These are phyloP conservation scores for Listronotus bonariensis DNA, from an alignment of 1,140 invertebrate genomes.

Conservation along the genomic window DNA sequence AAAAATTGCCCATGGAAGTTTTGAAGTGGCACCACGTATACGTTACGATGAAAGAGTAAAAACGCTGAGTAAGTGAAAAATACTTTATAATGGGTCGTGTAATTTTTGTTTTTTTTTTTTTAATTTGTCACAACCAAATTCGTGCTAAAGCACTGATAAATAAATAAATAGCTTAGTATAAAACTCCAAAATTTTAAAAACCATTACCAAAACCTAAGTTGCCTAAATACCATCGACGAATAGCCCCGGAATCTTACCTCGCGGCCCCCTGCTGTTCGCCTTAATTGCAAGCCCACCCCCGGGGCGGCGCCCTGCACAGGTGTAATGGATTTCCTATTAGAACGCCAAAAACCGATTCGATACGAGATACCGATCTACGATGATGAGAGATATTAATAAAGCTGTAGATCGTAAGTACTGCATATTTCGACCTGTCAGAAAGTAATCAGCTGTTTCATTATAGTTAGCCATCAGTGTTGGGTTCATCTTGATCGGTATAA, in stretches of 20 bases:
- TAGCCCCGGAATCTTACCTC: constrained; percentile 1
- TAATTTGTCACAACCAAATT: too few species aligned
- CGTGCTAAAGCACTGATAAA: too few species aligned
- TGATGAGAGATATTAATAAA: constrained; percentile 40
- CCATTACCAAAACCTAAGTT: neutral
- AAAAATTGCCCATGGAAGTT: too few species aligned
- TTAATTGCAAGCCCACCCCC: constrained; percentile 39
- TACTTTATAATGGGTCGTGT: too few species aligned
- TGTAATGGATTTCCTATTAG: constrained; percentile 46
- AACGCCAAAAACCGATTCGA: constrained; percentile 33
- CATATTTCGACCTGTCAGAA: constrained; percentile 29
- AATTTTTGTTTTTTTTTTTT: too few species aligned
- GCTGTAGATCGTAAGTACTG: constrained; percentile 31
- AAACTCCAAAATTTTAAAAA: too few species aligned
- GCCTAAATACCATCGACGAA: neutral
- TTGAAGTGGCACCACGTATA: too few species aligned
- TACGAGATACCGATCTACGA: constrained; percentile 34
- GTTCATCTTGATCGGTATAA: constrained; percentile 7
- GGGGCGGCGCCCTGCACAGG: constrained; percentile 42
- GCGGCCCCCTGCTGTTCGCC: constrained; percentile 30
- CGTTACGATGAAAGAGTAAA: too few species aligned
- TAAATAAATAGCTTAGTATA: too few species aligned
- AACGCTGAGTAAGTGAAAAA: too few species aligned
- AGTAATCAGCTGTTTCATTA: constrained; percentile 29
- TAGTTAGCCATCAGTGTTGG: too few species aligned